phyloP scores from a whole-genome alignment of 2,888 invertebrate genomes.

The Mythimna albipuncta region DNA sequence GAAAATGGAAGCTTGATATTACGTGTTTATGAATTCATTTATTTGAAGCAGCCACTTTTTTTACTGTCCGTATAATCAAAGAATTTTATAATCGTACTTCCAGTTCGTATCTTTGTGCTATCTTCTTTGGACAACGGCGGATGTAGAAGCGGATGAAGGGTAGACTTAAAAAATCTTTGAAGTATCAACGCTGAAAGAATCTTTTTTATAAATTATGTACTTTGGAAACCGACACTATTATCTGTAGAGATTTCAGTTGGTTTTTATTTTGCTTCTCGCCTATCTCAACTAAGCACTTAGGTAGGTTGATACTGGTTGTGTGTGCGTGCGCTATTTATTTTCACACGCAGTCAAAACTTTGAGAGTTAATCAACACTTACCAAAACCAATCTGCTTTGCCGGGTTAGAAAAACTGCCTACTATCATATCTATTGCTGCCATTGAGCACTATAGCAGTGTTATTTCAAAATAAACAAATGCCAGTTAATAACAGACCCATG shows the following conservation, averaged over 20 bases:
- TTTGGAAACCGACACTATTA: neutral
- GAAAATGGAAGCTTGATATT: neutral
- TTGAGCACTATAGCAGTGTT: too few relatives aligned
- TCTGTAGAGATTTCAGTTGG: neutral
- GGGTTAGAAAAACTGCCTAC: too few relatives aligned
- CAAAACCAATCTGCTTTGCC: too few relatives aligned
- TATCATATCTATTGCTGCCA: too few relatives aligned
- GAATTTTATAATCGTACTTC: constrained; percentile 22
- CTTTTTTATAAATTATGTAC: neutral
- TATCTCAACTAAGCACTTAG: too few relatives aligned
- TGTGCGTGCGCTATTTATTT: too few relatives aligned
- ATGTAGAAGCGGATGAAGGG: constrained; percentile 18
- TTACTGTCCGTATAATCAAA: constrained; percentile 2
- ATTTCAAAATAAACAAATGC: too few relatives aligned
- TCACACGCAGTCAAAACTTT: too few relatives aligned
- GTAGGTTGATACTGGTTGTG: too few relatives aligned
- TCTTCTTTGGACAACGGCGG: constrained; percentile 9
- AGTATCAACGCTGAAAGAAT: neutral
- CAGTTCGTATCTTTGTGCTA: neutral
- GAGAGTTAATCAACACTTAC: too few relatives aligned
- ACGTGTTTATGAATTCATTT: neutral
- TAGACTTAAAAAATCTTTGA: constrained; percentile 12
- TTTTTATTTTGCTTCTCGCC: neutral
- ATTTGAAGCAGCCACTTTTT: neutral
- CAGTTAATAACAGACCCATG: too few relatives aligned